Evolutionary conservation across 1,140 invertebrate genomes (phyloP).

Genomic region (Drosophila subpulchrella): DNA sequence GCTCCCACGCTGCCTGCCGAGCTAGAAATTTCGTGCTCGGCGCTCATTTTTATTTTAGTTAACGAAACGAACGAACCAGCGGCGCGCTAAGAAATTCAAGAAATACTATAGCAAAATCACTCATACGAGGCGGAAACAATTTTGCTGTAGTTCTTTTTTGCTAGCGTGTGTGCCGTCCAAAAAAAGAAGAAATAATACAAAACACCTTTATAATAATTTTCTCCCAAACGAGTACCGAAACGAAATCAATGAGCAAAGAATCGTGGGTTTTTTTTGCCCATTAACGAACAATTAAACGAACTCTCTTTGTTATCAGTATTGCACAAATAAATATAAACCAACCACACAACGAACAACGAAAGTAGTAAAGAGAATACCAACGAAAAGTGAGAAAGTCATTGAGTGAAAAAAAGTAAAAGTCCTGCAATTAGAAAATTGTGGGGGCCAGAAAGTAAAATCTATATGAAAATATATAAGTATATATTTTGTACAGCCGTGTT

Average conservation of each 20-base stretch:
- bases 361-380: constrained; percentile 28
- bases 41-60: constrained; percentile 76
- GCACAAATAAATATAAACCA: constrained; percentile 48
- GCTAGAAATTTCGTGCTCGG: constrained; percentile 49
- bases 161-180: constrained; percentile 40
- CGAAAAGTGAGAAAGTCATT: constrained; percentile 22
- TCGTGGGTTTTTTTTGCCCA: constrained; percentile 38
- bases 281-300: constrained; percentile 77
- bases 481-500: constrained; percentile 1
- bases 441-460: constrained; percentile 11
- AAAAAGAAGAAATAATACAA: constrained; percentile 25
- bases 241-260: constrained; percentile 48
- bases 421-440: constrained; percentile 13
- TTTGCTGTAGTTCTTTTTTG: constrained; percentile 44
- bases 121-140: constrained; percentile 51
- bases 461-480: background rate
- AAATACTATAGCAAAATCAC: constrained; percentile 37
- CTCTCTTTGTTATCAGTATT: constrained; percentile 74
- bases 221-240: constrained; percentile 38
- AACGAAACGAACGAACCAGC: constrained; percentile 79
- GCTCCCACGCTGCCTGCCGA: constrained; percentile 43
- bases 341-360: constrained; percentile 18
- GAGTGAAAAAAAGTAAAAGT: constrained; percentile 28
- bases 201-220: constrained; percentile 29
- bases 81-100: constrained; percentile 58